Percentiles rank a stretch among this genome's conserved stretches.
Evolutionary conservation across 1,140 invertebrate genomes (phyloP).

Genomic region (Tetraneura akinire): DNA sequence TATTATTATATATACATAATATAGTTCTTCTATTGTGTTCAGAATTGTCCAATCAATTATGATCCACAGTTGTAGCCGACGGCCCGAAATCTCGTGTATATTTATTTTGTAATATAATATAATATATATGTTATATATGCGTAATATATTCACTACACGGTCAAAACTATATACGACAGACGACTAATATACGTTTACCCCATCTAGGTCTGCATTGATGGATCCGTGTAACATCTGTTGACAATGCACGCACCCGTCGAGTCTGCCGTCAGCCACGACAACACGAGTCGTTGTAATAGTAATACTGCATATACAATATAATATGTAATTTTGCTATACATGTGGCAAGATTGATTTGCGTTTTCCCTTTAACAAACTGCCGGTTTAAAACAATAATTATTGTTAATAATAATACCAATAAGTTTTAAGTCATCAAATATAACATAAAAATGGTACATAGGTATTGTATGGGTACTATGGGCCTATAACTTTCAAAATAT

Average conservation of each 20-base stretch:
- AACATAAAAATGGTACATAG: too few relatives aligned
- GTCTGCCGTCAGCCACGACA: neutral
- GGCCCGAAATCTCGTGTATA: constrained; percentile 16
- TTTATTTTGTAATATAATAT: neutral
- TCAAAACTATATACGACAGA: constrained; percentile 9
- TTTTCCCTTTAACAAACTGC: too few relatives aligned
- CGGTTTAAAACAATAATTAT: too few relatives aligned
- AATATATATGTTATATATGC: neutral
- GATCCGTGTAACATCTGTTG: constrained; percentile 47
- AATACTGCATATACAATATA: too few relatives aligned
- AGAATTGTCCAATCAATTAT: constrained; percentile 22
- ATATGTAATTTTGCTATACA: too few relatives aligned
- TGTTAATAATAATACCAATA: too few relatives aligned
- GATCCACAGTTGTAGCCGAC: constrained; percentile 26
- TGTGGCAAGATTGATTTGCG: too few relatives aligned
- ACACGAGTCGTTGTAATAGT: neutral
- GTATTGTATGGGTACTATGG: too few relatives aligned
- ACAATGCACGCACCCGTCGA: constrained; percentile 18
- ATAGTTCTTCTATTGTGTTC: neutral
- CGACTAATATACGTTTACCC: neutral
- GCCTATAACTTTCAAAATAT: too few relatives aligned
- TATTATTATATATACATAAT: neutral
- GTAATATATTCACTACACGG: neutral
- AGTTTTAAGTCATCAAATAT: too few relatives aligned
- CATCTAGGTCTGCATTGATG: constrained; percentile 8